Evolutionary conservation across 1,140 invertebrate genomes (phyloP), one percentile per base, ranked within the genome.

Genomic region (Hycleus phaleratus): DNA sequence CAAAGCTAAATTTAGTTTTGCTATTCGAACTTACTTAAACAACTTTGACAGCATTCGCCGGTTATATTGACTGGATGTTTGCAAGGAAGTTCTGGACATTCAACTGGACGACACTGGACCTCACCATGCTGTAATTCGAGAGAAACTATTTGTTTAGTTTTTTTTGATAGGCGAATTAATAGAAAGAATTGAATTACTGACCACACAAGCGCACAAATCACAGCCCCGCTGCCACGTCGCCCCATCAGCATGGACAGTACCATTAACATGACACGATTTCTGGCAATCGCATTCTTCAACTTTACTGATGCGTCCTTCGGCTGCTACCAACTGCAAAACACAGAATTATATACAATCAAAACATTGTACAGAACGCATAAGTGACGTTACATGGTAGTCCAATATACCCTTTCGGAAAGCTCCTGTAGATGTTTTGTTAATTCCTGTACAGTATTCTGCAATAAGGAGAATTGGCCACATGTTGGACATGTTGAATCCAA

Each of bases 261-360:
- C 88, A 32, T 93, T 93, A 48, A 85, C 80, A 63, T 79, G 79
- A 77, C 91, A 95, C 42, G 87, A 90, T 74, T 90, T 90, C 74
- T 87, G 85, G 77, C 91, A 94, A 75, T 94, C 90, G 77, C 91
- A 95, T 70, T 90, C 83, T 75, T 93, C 89, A 64, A 93, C 78
- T 66, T 81, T 80, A 67, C 79, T 78, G 73, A 93, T 81, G 59
- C 86, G 81, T 65, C 81, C 80, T 74, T 93, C 89, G 61, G 87
- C 82, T 69, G 80, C 81, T 70, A 81, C 82, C 75, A 93, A 80
- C 90, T 94, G 77, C 51, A 78, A 72, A 73, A 68, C 66, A 72
- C 63, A 67, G 63, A 70, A 71, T 68, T 69, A 66, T 71, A 66
- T 68, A 70, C 60, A 72, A 72, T 66, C 66, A 69, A 68, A 69